These are phyloP conservation scores for Lichenostomus cassidix DNA, from an alignment of 2,113 vertebrate genomes.

Conservation along the genomic window DNA sequence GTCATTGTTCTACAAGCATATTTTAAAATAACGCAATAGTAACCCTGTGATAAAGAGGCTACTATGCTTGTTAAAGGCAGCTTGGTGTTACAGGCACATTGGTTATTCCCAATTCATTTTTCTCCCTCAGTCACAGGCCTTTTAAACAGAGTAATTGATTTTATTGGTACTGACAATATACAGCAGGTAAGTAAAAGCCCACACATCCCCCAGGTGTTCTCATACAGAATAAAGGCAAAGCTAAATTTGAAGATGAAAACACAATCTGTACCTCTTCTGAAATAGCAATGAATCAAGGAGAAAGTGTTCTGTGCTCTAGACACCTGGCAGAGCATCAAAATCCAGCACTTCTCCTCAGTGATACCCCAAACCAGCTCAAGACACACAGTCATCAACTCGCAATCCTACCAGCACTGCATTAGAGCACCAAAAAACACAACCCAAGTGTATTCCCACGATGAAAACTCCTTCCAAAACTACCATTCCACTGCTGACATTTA, in stretches of 20 bases:
- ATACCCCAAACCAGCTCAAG: neutral
- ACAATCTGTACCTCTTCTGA: neutral
- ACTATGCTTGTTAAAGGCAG: neutral
- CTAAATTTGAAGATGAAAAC: constrained; percentile 4
- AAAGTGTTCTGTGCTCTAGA: neutral
- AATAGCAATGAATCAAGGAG: neutral
- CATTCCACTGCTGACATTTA: neutral
- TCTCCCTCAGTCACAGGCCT: neutral
- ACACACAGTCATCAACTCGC: neutral
- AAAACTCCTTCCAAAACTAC: neutral
- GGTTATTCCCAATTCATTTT: neutral
- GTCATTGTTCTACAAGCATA: neutral
- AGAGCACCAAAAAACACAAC: neutral
- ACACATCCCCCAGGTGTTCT: neutral
- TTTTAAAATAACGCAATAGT: neutral
- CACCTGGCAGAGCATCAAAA: neutral
- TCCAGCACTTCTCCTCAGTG: neutral
- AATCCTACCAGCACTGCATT: neutral
- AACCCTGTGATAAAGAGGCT: neutral
- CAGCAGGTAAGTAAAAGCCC: neutral
- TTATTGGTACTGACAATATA: constrained; percentile 13
- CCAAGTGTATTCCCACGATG: neutral
- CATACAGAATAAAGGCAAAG: neutral
- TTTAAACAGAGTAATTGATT: neutral
- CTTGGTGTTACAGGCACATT: neutral